Evolutionary conservation across 2,888 invertebrate species (phyloP).

Genomic region (Amphiduros pacificus): DNA sequence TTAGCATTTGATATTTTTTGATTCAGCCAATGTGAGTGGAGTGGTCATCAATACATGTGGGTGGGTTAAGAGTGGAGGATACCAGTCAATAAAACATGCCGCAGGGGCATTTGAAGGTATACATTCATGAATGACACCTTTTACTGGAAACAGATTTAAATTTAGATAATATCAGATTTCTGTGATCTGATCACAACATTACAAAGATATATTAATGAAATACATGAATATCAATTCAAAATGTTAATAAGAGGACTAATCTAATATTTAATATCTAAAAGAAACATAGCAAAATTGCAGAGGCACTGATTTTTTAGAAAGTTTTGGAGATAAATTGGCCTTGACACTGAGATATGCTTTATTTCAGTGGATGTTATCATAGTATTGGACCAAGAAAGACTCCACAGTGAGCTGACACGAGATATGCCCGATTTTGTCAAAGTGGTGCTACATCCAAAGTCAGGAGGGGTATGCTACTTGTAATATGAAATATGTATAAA

Average conservation of each 20-base stretch:
- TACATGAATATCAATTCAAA: too few species aligned
- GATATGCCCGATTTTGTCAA: slow-evolving; percentile 94
- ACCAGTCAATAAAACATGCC: slow-evolving; percentile 81
- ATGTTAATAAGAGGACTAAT: too few species aligned
- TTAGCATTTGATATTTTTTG: neutral
- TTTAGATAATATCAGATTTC: too few species aligned
- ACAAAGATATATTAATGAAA: too few species aligned
- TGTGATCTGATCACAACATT: too few species aligned
- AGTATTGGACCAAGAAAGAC: slow-evolving; percentile 92
- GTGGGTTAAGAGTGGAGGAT: slow-evolving; percentile 92
- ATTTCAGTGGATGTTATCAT: slow-evolving; percentile 79
- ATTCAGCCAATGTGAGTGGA: slow-evolving; percentile 65
- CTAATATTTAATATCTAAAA: too few species aligned
- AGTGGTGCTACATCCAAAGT: slow-evolving; percentile 89
- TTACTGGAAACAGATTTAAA: too few species aligned
- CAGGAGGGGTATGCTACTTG: slow-evolving; percentile 79
- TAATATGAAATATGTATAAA: neutral
- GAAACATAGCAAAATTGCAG: too few species aligned
- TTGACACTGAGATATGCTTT: neutral
- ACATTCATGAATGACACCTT: too few species aligned
- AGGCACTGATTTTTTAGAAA: too few species aligned
- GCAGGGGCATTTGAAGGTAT: slow-evolving; percentile 87
- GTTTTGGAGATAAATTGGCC: neutral
- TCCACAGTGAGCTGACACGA: slow-evolving; percentile 89
- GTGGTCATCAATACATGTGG: slow-evolving; percentile 97